phyloP scores from a whole-genome alignment of 2,113 vertebrate species.

The Nothobranchius kuhntae region DNA sequence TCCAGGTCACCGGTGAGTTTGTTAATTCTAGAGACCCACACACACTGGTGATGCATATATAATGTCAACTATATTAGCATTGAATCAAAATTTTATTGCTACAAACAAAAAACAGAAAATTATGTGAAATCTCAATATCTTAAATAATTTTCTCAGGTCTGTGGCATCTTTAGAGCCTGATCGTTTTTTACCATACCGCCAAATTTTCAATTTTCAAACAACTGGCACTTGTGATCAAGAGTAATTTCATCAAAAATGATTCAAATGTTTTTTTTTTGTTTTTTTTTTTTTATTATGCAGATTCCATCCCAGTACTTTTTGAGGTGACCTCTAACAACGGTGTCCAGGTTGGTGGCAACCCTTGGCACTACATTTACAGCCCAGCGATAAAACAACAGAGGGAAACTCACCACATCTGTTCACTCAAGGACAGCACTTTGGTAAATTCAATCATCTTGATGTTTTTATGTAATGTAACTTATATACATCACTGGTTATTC shows the following conservation, averaged over 20 bases:
- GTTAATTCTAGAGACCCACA: background rate
- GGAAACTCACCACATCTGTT: constrained; percentile 92
- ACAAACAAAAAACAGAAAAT: background rate
- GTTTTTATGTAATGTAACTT: background rate
- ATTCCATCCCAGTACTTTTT: constrained; percentile 88
- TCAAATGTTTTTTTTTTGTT: background rate
- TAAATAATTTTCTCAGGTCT: no score
- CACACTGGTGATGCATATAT: no score
- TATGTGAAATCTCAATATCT: background rate
- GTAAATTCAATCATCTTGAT: constrained; percentile 73
- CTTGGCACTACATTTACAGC: constrained; percentile 97
- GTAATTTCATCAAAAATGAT: background rate
- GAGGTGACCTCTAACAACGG: constrained; percentile 88
- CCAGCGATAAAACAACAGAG: constrained; percentile 88
- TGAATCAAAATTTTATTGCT: no score
- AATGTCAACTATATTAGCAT: no score
- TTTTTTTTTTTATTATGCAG: constrained; percentile 61
- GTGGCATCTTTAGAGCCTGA: no score
- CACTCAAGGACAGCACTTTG: constrained; percentile 86
- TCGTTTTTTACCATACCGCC: no score
- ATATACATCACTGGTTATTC: constrained; percentile 1
- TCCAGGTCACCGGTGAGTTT: constrained; percentile 88
- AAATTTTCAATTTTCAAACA: no score
- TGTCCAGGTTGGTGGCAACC: constrained; percentile 93
- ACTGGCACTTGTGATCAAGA: no score